Evolutionary conservation across 2,888 invertebrate genomes (phyloP).

Genomic region (Epicampocera succincta): DNA sequence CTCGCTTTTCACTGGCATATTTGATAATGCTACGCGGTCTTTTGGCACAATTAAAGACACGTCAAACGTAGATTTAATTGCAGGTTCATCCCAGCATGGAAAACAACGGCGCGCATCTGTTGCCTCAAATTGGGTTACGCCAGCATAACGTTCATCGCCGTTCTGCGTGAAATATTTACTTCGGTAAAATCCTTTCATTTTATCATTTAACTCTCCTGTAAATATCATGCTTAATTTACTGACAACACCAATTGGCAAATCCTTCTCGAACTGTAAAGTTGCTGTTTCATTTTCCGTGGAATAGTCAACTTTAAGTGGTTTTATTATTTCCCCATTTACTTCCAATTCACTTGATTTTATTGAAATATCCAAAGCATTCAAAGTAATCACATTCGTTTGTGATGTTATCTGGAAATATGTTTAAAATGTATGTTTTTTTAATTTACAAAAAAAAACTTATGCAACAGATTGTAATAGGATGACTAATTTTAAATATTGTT

Average conservation of each 20-base stretch:
- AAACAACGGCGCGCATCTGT: constrained; percentile 96
- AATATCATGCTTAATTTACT: constrained; percentile 86
- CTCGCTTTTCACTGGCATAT: constrained; percentile 88
- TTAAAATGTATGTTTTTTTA: too few species aligned
- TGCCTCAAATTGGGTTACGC: constrained; percentile 95
- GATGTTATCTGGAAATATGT: constrained; percentile 86
- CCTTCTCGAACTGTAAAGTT: constrained; percentile 85
- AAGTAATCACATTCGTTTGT: constrained; percentile 86
- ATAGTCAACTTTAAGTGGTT: constrained; percentile 75
- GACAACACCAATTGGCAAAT: constrained; percentile 84
- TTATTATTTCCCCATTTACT: constrained; percentile 81
- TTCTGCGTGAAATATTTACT: constrained; percentile 90
- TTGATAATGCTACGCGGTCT: constrained; percentile 93
- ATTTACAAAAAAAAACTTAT: too few species aligned
- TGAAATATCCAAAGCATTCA: constrained; percentile 90
- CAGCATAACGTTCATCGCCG: constrained; percentile 91
- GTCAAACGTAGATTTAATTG: constrained; percentile 96
- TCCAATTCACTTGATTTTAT: constrained; percentile 85
- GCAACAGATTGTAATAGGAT: too few species aligned
- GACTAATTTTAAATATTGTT: too few species aligned
- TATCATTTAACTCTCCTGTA: constrained; percentile 93
- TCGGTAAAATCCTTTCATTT: constrained; percentile 97
- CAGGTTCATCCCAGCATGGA: constrained; percentile 99
- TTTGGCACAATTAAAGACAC: constrained; percentile 91
- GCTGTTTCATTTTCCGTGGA: constrained; percentile 86